Base-by-base conservation (phyloP, 2,888 invertebrate species). In the Sepioteuthis lessoniana region DNA sequence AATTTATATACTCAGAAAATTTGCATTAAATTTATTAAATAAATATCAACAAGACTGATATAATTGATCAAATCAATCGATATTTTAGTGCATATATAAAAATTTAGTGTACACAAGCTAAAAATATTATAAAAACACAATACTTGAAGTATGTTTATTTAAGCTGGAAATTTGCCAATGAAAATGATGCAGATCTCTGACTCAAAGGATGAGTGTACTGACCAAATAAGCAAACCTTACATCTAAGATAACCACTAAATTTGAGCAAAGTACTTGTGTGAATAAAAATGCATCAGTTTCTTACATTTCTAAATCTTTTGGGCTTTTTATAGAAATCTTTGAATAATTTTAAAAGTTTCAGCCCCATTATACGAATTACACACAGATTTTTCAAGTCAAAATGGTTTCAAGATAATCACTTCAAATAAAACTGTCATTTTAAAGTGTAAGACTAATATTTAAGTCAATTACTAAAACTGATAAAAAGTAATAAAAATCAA, bases 181-280 rank as follows among this genome's bases (percentile, higher is more conserved):
- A 76, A 76, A 76, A 76, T 76, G n/a, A 76, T 76, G 76, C 76
- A 76, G n/a, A 76, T 0, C n/a, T 76, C 76, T 76, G 76, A 76
- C 76, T 76, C 76, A 76, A 76, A 76, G 8, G 76, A 76, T 76
- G 76, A 76, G 76, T n/a, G 76, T n/a, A 76, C n/a, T 76, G n/a
- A n/a, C 76, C n/a, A 31, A 76, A 76, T 76, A 76, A 76, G 76
- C 31, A 76, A 76, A n/a, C 31, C 76, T n/a, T 16, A 31, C 28
- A 31, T 60, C 60, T n/a, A 76, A n/a, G n/a, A 76, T 31, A n/a
- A 76, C 76, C 76, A 60, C 16, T 76, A 76, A 76, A 21, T 25
- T 55, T 55, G 55, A 55, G 55, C 4, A 55, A 1, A 55, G 13
- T 76, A 76, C 76, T 76, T 76, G 76, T n/a, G 31, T 10, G 31